Evolutionary conservation across 2,113 vertebrate species (phyloP), one percentile per base, ranked within the genome.

Genomic region (Euleptes europaea): DNA sequence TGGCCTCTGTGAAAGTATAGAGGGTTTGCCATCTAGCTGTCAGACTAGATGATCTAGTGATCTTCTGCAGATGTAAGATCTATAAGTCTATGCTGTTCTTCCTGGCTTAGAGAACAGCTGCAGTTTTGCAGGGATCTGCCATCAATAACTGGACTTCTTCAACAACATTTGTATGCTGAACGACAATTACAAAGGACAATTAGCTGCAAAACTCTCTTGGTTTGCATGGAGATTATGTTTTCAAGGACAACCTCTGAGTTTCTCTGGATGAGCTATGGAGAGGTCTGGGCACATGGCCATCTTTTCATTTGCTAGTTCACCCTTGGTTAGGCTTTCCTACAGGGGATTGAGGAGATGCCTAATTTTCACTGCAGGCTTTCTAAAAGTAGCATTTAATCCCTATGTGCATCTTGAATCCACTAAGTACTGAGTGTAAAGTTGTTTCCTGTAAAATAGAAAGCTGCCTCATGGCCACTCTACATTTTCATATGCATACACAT

Each of bases 271-370:
- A 84, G 47, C 4, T 0, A 84, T 83, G 72, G 72, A 93, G 91
- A 35, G 1, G 78, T 92, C 89, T 92, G 91, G 90, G 91, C 91
- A 81, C 2, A 80, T 35, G 82, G 92, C 91, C 89, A 93, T 94
- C 88, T 84, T 85, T 89, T 88, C 86, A 81, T 91, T 86, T 90
- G 42, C 85, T 0, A 0, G 51, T 85, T 88, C 90, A 84, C 82
- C 93, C 89, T 90, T 93, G 90, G 91, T 90, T 90, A 65, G 78
- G 70, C 88, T 93, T 82, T 89, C 81, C 90, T 88, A 75, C 83
- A 7, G 3, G 14, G 76, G 40, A 23, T 78, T 84, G 78, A 84
- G 33, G 70, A 66, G 87, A 92, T 86, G 82, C 80, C 90, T 93
- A 47, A 19, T 90, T 92, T 92, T 92, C 89, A 80, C 63, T 3